Evolutionary conservation across 1,140 invertebrate species (phyloP), one percentile per base, ranked within the genome.

Genomic region (Tyrophagus putrescentiae): DNA sequence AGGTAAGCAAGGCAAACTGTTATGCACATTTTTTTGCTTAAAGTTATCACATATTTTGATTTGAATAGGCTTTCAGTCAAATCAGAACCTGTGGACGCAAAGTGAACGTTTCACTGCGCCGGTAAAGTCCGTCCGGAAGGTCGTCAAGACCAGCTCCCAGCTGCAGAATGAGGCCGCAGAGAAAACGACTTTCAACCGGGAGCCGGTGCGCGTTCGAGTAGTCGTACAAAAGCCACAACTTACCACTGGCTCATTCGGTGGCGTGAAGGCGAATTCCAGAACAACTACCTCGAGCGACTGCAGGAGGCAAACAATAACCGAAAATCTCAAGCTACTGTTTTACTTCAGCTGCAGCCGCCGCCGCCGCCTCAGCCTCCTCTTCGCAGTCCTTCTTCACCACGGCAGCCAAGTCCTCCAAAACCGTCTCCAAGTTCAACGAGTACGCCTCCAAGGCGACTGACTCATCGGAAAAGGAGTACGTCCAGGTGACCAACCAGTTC

Each of bases 161-260:
- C 34, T 50, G 50, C 16, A 28, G 29, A 42, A 28, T 48, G 23
- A 3, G 9, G 9, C 13, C 16, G 56, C 16, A 58, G 29, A 4
- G 9, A 57, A 6, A 34, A 28, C 13, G 53, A n/a, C 9, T 45
- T n/a, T n/a, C n/a, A 34, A 59, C 18, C 48, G 53, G n/a, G 50
- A 58, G 25, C 57, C 57, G 53, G 11, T 57, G 41, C 57, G 57
- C 18, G 57, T 58, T 2, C 57, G 57, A 23, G 57, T 58, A 11
- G 57, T 58, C 21, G 57, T 58, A 4, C 57, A 58, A 25, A 56
- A 56, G 45, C 45, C 53, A 18, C 33, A 34, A 2, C n/a, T 23
- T n/a, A 4, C 23, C 31, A 58, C 11, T n/a, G n/a, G n/a, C n/a
- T n/a, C n/a, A 16, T 11, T 2, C 57, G 2, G 16, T 11, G 27